phyloP scores from a whole-genome alignment of 2,113 vertebrate species.

The Silurus meridionalis region DNA sequence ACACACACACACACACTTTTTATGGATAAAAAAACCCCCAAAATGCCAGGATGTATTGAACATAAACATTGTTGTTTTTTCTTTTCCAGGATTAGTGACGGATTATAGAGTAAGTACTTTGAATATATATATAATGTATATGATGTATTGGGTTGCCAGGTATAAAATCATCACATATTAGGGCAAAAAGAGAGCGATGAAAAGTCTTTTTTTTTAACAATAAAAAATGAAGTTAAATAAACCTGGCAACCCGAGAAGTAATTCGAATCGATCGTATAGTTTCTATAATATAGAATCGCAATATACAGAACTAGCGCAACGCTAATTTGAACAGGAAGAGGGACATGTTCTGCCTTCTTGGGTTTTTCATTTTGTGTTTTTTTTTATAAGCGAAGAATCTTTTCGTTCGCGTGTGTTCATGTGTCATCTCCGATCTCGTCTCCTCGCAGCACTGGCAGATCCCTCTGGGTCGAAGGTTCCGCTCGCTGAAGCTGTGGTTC shows the following conservation, averaged over 20 bases:
- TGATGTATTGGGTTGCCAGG: not conserved
- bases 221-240: too few species aligned
- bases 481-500: conserved; percentile 96
- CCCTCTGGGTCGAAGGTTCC: conserved; percentile 90
- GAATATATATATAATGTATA: too few species aligned
- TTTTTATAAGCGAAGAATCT: not conserved
- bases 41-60: not conserved
- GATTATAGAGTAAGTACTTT: conserved; percentile 88
- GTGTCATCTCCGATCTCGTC: conserved; percentile 37
- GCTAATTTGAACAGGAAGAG: too few species aligned
- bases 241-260: too few species aligned
- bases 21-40: too few species aligned
- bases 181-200: too few species aligned
- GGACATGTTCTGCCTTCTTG: not conserved
- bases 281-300: too few species aligned
- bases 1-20: too few species aligned
- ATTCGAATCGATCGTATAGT: too few species aligned
- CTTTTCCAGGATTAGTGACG: conserved; percentile 84
- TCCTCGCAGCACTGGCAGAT: conserved; percentile 91
- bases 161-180: not conserved
- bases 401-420: not conserved
- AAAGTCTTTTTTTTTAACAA: too few species aligned
- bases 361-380: too few species aligned
- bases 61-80: not conserved
- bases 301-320: too few species aligned